phyloP scores from a whole-genome alignment of 2,797 vertebrate species.

The Eulemur coronatus region DNA sequence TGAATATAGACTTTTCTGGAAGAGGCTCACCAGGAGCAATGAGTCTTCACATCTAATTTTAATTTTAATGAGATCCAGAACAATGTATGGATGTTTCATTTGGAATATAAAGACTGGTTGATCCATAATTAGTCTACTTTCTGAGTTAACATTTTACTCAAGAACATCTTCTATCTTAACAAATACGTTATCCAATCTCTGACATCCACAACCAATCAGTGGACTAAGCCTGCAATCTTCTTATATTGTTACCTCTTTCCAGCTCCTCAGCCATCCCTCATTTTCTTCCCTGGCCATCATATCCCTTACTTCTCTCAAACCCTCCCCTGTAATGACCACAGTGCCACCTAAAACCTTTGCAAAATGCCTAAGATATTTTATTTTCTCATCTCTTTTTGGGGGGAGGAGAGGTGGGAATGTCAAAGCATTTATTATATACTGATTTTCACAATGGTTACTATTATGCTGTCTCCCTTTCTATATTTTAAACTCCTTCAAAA shows the following conservation, averaged over 20 bases:
- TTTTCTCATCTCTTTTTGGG: neutral
- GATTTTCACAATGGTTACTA: neutral
- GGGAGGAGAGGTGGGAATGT: neutral
- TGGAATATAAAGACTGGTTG: neutral
- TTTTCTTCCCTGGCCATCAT: neutral
- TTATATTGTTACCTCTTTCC: rapidly evolving
- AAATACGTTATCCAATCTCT: no score
- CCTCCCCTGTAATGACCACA: neutral
- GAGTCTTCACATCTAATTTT: neutral
- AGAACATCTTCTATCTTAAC: neutral
- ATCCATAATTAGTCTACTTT: neutral
- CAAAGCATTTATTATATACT: neutral
- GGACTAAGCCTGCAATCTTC: neutral
- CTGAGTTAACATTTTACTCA: neutral
- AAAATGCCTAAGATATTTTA: neutral
- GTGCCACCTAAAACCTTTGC: neutral
- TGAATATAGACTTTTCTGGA: neutral
- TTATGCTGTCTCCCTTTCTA: neutral
- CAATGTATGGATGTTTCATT: neutral
- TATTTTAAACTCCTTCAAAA: neutral
- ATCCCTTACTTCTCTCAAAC: neutral
- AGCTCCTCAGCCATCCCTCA: neutral
- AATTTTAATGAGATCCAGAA: neutral
- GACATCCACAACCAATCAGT: neutral
- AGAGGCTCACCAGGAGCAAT: neutral